Percentiles rank a stretch among this genome's conserved stretches.
These are phyloP conservation scores for Aurelia coerulea DNA, from an alignment of 30 jellyfish, hydroid and myxozoan genomes.

Conservation along the genomic window DNA sequence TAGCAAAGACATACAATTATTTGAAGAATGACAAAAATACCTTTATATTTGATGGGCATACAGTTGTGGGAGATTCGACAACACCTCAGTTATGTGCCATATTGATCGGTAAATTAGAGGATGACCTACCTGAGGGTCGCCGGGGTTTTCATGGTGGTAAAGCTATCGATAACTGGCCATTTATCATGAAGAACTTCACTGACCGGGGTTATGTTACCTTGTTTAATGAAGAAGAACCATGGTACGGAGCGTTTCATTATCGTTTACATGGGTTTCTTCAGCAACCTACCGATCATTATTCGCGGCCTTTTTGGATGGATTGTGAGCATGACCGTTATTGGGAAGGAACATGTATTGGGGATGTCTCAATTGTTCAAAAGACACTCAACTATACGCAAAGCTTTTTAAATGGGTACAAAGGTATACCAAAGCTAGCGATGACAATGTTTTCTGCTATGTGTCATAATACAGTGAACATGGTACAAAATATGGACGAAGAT, in stretches of 20 bases:
- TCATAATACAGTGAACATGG: constrained; percentile 47
- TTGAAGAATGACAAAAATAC: constrained; percentile 12
- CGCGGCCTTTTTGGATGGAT: constrained; percentile 67
- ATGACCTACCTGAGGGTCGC: constrained; percentile 59
- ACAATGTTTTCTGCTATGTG: background rate
- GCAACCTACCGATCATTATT: constrained; percentile 68
- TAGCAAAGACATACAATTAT: constrained; percentile 8
- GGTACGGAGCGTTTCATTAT: constrained; percentile 52
- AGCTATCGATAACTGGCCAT: constrained; percentile 71
- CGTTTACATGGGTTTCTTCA: constrained; percentile 62
- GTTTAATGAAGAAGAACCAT: constrained; percentile 57
- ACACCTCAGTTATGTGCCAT: constrained; percentile 63
- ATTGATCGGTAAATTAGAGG: constrained; percentile 26
- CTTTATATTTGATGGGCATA: constrained; percentile 54
- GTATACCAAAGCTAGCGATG: constrained; percentile 19
- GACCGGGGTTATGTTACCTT: constrained; percentile 58
- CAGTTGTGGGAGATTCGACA: constrained; percentile 78
- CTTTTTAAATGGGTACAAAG: constrained; percentile 4
- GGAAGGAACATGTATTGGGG: constrained; percentile 6
- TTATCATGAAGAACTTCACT: constrained; percentile 56
- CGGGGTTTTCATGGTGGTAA: constrained; percentile 11
- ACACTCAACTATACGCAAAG: background rate
- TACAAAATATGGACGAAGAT: constrained; percentile 36
- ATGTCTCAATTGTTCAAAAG: background rate
- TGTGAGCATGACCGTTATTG: background rate